Evolutionary conservation across 2,113 vertebrate genomes (phyloP).

Genomic region (Calyptomena viridis): DNA sequence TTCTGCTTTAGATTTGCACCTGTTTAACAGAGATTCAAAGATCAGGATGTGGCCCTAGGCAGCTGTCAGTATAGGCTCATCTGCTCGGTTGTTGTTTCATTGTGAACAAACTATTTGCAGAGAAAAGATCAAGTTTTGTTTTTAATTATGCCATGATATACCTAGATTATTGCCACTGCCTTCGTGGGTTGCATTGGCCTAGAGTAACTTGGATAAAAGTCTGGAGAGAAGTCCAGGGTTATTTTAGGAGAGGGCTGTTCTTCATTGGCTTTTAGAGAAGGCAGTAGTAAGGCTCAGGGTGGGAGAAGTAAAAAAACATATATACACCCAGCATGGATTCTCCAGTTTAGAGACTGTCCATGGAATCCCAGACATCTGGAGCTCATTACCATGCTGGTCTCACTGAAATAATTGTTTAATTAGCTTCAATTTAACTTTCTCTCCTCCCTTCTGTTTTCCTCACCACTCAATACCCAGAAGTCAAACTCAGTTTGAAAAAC

Average conservation of each 20-base stretch:
- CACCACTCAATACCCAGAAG: not conserved
- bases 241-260: not conserved
- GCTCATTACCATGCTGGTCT: not conserved
- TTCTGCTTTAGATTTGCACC: not conserved
- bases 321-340: not conserved
- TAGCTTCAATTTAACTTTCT: conserved; percentile 38
- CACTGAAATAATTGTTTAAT: conserved; percentile 35
- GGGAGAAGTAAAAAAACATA: not conserved
- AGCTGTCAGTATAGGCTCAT: not conserved
- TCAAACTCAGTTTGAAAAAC: not conserved
- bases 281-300: not conserved
- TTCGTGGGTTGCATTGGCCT: not conserved
- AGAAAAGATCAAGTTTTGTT: not conserved
- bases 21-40: not conserved
- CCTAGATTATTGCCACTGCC: not conserved
- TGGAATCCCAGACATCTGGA: conserved; percentile 41
- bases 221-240: not conserved
- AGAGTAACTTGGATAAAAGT: not conserved
- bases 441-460: not conserved
- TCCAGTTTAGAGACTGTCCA: not conserved
- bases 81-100: not conserved
- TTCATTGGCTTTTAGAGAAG: not conserved
- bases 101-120: not conserved
- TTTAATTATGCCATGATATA: not conserved
- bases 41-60: not conserved